Conservation (phyloP, 2,113 vertebrate genomes). For the Toxotes chatareus region DNA sequence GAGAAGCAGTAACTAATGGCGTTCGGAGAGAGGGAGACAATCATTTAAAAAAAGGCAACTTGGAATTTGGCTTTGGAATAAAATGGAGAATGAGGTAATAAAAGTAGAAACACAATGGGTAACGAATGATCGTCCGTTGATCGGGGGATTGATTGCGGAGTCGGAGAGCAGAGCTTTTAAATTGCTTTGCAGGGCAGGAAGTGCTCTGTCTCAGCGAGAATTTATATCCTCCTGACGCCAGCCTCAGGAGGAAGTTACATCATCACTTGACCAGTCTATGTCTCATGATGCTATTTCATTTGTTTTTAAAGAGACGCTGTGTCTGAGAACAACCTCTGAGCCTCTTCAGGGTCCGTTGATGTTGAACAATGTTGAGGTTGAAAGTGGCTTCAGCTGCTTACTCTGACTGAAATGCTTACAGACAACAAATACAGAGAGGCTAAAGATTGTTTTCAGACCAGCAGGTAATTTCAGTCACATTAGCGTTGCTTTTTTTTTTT, state of each 20-base stretch:
- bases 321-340: constrained; percentile 65
- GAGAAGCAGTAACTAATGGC: constrained; percentile 52
- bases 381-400: constrained; percentile 16
- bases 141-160: constrained; percentile 39
- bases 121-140: constrained; percentile 50
- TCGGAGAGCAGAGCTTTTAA: constrained; percentile 53
- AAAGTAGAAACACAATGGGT: constrained; percentile 62
- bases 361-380: not conserved
- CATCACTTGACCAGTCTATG: constrained; percentile 91
- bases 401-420: constrained; percentile 13
- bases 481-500: constrained; percentile 45
- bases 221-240: constrained; percentile 83
- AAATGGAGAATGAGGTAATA: constrained; percentile 77
- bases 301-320: constrained; percentile 43
- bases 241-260: constrained; percentile 89
- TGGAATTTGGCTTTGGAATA: constrained; percentile 77
- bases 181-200: constrained; percentile 77
- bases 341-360: constrained; percentile 10
- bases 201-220: constrained; percentile 67
- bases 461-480: constrained; percentile 55
- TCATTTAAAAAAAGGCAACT: constrained; percentile 73
- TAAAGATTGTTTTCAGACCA: constrained; percentile 64
- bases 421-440: constrained; percentile 23
- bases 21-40: constrained; percentile 50
- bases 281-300: constrained; percentile 68